Percentiles rank a stretch among this genome's conserved stretches.
These are phyloP conservation scores for Vireo altiloquus DNA, from an alignment of 2,113 vertebrate species.

Conservation along the genomic window DNA sequence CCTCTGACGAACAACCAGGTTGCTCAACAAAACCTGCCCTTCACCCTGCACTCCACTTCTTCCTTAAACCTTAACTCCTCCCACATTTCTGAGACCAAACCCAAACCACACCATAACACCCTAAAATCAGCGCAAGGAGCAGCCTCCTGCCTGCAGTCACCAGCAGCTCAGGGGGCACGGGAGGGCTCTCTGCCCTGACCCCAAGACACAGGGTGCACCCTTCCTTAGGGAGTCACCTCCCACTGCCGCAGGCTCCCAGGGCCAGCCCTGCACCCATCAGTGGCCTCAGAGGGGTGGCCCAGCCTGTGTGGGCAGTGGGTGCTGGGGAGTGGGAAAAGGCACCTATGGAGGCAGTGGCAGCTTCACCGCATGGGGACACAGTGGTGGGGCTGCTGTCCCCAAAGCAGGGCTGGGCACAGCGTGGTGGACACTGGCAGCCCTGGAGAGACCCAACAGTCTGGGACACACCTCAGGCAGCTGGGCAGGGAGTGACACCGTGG, in stretches of 20 bases:
- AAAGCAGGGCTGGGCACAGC: neutral
- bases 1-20: neutral
- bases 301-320: neutral
- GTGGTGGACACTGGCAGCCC: neutral
- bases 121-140: neutral
- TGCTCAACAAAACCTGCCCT: neutral
- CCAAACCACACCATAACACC: neutral
- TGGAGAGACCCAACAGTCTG: neutral
- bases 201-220: neutral
- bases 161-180: accelerated
- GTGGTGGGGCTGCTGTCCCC: neutral
- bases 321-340: constrained; percentile 4
- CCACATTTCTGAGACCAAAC: neutral
- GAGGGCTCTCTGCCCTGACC: neutral
- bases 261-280: neutral
- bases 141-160: neutral
- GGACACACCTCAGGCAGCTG: accelerated
- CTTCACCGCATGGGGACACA: accelerated
- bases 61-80: neutral
- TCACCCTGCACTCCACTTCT: accelerated
- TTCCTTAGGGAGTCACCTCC: neutral
- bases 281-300: neutral
- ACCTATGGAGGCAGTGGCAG: constrained; percentile 46
- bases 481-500: neutral
- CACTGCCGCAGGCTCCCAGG: neutral